Evolutionary conservation across 1,140 invertebrate genomes (phyloP).

Genomic region (Amyelois transitella): DNA sequence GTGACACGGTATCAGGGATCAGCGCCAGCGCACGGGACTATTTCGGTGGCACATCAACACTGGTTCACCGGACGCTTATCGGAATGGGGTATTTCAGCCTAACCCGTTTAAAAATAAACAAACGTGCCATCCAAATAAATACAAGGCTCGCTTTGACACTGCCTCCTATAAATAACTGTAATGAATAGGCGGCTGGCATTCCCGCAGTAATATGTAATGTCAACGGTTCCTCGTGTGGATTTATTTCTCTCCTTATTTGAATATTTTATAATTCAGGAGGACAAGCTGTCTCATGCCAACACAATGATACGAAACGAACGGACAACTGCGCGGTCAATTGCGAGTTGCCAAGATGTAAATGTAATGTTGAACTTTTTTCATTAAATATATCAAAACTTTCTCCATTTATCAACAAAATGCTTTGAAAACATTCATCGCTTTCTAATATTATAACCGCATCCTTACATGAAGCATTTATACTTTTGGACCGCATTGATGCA

Average conservation of each 20-base stretch:
- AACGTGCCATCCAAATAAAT: constrained; percentile 62
- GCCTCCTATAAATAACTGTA: constrained; percentile 68
- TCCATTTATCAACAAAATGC: not conserved
- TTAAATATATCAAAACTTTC: not conserved
- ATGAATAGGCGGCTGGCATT: constrained; percentile 63
- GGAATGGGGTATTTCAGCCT: constrained; percentile 51
- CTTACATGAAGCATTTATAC: not conserved
- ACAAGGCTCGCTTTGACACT: constrained; percentile 62
- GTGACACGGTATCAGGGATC: constrained; percentile 48
- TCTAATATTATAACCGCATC: not conserved
- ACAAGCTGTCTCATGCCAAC: constrained; percentile 16
- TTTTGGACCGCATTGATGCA: not conserved
- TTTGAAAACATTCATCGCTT: not conserved
- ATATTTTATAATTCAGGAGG: constrained; percentile 56
- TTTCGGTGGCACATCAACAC: constrained; percentile 35
- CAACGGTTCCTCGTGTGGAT: constrained; percentile 50
- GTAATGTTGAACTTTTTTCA: not conserved
- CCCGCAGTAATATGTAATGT: constrained; percentile 61
- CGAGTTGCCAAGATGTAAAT: not conserved
- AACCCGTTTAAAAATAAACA: constrained; percentile 69
- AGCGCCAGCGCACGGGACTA: constrained; percentile 32
- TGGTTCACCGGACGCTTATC: constrained; percentile 52
- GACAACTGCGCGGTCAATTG: not conserved
- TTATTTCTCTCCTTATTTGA: constrained; percentile 55
- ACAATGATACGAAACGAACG: constrained; percentile 1